Conservation (phyloP, 2,888 invertebrate genomes). For the Sarcophaga subvicina region DNA sequence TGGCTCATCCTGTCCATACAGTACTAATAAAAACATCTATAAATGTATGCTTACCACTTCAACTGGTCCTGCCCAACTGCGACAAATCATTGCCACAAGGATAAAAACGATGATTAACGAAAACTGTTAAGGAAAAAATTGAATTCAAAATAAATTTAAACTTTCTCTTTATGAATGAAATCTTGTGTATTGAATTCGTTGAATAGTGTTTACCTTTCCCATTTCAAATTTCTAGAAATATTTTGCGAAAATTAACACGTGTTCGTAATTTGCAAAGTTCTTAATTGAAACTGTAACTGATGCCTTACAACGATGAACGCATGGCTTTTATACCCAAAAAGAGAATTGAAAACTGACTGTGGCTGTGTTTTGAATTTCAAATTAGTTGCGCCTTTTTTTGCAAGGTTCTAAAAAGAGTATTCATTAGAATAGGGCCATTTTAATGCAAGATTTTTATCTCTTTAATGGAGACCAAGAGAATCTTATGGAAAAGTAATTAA, state of each 20-base stretch:
- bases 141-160: constrained; percentile 9
- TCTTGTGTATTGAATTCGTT: background rate
- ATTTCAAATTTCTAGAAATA: constrained; percentile 44
- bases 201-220: constrained; percentile 29
- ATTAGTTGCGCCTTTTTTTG: background rate
- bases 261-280: constrained; percentile 40
- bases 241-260: constrained; percentile 56
- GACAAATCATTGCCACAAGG: constrained; percentile 33
- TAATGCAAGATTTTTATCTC: constrained; percentile 45
- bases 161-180: background rate
- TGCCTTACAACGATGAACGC: constrained; percentile 18
- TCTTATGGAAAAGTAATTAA: constrained; percentile 56
- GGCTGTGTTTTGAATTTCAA: background rate
- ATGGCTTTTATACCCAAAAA: constrained; percentile 58
- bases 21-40: too few relatives aligned
- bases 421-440: background rate
- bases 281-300: constrained; percentile 56
- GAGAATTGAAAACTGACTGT: constrained; percentile 13
- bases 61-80: constrained; percentile 60
- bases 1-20: too few relatives aligned
- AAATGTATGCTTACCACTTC: constrained; percentile 36
- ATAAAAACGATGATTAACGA: constrained; percentile 20
- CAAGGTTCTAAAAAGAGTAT: constrained; percentile 48
- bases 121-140: background rate
- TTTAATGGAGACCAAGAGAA: constrained; percentile 66